Base-by-base conservation (phyloP, 2,113 vertebrate genomes). In the Bubalus kerabau region DNA sequence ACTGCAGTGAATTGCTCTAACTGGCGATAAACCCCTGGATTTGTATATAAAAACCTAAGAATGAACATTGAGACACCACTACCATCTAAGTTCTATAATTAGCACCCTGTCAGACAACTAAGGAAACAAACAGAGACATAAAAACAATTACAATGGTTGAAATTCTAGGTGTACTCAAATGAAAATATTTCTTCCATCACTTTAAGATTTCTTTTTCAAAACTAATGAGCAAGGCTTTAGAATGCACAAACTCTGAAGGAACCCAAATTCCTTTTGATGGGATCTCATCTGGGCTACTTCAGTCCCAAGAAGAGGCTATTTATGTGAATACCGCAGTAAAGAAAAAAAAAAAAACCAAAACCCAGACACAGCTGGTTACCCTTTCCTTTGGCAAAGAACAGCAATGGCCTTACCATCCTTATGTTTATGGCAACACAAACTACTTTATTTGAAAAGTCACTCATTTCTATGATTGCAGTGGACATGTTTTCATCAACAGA, bases 401-500 rank as follows among this genome's bases (percentile, higher is more conserved):
- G 87, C 91, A 91, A 43, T 74, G 74, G 85, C 64, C 84, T 98
- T 96, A 97, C 96, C 67, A 95, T 93, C 94, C 95, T 96, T 96
- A 97, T 95, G 97, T 96, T 95, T 95, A 93, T 96, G 95, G 97
- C 64, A 97, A 97, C 87, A 93, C 56, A 24, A 96, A 96, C 93
- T 91, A 98, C 95, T 98, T 97, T 97, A 98, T 98, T 98, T 98
- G 91, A 98, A 97, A 95, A 98, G 93, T 97, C 97, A 98, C 95
- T 98, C 97, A 97, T 97, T 98, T 98, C 96, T 98, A 84, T 97
- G 90, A 98, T 98, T 97, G 90, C 97, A 98, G 64, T 92, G 82
- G 97, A 97, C 97, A 91, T 40, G 13, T 21, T 96, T 88, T 98
- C 93, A 97, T 71, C 71, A 59, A 81, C 97, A 97, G 89, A 97